Evolutionary conservation across 1,140 invertebrate genomes (phyloP).

Genomic region (Bombus fervidus): DNA sequence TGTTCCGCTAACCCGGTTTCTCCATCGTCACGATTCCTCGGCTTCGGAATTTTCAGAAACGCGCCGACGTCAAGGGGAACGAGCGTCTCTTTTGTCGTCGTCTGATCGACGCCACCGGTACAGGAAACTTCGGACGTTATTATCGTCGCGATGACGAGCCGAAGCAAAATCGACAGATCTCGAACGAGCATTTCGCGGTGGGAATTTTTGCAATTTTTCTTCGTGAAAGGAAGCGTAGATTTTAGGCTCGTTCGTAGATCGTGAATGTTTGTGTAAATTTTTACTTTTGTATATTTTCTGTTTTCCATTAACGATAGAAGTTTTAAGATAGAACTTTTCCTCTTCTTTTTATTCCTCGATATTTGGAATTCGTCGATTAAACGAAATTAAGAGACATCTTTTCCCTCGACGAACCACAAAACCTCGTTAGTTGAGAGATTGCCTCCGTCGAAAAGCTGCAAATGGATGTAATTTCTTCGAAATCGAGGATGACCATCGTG

Average conservation of each 20-base stretch:
- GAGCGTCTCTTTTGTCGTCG: background rate
- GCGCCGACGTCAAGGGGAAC: background rate
- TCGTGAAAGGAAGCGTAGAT: background rate
- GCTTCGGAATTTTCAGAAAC: no score
- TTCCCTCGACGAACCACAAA: background rate
- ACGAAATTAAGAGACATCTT: background rate
- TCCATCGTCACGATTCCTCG: background rate
- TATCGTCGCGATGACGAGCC: background rate
- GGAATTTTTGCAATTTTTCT: background rate
- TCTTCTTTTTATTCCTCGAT: background rate
- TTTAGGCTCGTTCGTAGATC: background rate
- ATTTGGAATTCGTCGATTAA: background rate
- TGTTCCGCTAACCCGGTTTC: background rate
- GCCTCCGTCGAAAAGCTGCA: background rate
- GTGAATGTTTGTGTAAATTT: no score
- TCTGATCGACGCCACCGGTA: background rate
- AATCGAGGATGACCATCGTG: background rate
- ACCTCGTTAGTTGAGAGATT: constrained; percentile 14
- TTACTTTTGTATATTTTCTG: no score
- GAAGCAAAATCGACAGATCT: background rate
- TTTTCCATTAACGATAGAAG: no score
- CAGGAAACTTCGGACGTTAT: background rate
- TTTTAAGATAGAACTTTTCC: background rate
- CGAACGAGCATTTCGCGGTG: background rate
- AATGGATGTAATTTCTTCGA: constrained; percentile 4